These are phyloP conservation scores for Odontamblyopus lacepedii DNA, from an alignment of 2,797 vertebrate genomes.

Conservation along the genomic window DNA sequence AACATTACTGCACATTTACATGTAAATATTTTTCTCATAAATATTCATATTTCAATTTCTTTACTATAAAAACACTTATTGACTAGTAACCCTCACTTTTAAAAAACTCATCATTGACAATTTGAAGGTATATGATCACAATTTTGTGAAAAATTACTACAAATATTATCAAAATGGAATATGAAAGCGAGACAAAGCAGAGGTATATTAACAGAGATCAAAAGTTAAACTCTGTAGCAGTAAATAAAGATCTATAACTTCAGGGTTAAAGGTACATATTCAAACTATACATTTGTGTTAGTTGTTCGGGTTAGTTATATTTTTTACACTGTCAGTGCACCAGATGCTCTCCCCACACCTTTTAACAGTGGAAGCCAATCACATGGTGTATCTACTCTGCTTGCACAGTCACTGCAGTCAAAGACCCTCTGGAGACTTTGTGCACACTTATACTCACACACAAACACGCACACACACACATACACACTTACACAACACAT, in stretches of 20 bases:
- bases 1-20: background rate
- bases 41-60: background rate
- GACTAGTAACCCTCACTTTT: no score
- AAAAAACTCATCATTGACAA: no score
- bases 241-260: background rate
- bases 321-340: slow-evolving; percentile 39
- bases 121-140: no score
- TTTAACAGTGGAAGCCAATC: slow-evolving; percentile 33
- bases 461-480: slow-evolving; percentile 18
- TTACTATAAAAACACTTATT: no score
- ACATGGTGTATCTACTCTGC: slow-evolving; percentile 31
- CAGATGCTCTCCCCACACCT: slow-evolving; percentile 43
- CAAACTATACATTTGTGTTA: background rate
- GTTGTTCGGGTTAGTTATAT: background rate
- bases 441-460: background rate
- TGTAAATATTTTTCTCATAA: background rate
- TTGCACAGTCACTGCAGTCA: slow-evolving; percentile 40
- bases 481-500: slow-evolving; percentile 8
- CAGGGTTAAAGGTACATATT: background rate
- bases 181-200: no score
- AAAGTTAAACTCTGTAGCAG: background rate
- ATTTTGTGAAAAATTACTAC: no score
- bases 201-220: no score
- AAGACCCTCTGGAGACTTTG: slow-evolving; percentile 21
- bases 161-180: no score